A percentile compares a stretch with the other conserved stretches of the same genome.
These are phyloP conservation scores for Drosophila orena DNA, from an alignment of 1,140 invertebrate species.

Conservation along the genomic window DNA sequence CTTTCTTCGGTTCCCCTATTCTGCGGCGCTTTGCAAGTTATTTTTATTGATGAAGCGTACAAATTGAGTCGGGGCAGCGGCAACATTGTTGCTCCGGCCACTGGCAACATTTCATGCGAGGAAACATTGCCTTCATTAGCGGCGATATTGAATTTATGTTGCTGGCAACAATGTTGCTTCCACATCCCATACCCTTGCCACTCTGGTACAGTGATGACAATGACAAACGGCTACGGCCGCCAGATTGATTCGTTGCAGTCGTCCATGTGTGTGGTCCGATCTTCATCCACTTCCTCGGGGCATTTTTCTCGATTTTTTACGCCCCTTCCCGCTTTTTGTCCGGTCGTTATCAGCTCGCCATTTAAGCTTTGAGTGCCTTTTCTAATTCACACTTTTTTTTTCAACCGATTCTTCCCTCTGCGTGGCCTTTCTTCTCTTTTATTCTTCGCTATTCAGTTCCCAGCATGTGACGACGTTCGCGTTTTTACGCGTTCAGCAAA, in stretches of 20 bases:
- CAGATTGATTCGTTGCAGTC: constrained; percentile 58
- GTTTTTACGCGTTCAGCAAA: constrained; percentile 46
- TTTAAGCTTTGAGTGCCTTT: constrained; percentile 81
- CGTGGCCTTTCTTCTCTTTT: constrained; percentile 6
- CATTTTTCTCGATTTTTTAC: constrained; percentile 19
- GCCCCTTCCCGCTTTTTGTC: constrained; percentile 21
- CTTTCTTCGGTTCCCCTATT: constrained; percentile 1
- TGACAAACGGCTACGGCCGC: constrained; percentile 48
- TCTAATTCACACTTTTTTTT: constrained; percentile 83
- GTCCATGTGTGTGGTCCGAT: constrained; percentile 48
- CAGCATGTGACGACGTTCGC: constrained; percentile 56
- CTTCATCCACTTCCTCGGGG: constrained; percentile 16
- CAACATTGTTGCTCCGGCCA: constrained; percentile 50
- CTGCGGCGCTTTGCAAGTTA: constrained; percentile 67
- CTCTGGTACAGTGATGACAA: constrained; percentile 39
- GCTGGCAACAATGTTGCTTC: constrained; percentile 55
- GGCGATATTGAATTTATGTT: constrained; percentile 56
- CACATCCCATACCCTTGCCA: neutral
- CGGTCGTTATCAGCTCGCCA: constrained; percentile 61
- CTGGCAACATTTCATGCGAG: constrained; percentile 43
- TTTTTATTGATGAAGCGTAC: constrained; percentile 79
- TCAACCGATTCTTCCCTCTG: constrained; percentile 33
- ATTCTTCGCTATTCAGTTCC: constrained; percentile 8
- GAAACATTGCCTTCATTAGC: constrained; percentile 51
- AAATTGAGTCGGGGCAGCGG: constrained; percentile 38